phyloP scores from a whole-genome alignment of 2,113 vertebrate species.

The Ibidorhyncha struthersii region DNA sequence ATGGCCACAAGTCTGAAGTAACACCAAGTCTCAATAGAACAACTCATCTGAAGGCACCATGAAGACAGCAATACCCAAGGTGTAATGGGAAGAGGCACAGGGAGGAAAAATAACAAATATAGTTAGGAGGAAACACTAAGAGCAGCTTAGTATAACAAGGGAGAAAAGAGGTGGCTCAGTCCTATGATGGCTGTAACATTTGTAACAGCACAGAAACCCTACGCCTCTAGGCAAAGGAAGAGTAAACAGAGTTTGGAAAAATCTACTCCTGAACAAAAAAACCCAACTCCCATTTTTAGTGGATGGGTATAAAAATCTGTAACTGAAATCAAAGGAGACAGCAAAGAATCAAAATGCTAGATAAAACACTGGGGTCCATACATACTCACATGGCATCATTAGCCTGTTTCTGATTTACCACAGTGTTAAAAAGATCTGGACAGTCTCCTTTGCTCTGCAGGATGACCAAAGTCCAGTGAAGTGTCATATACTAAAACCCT shows the following conservation, averaged over 20 bases:
- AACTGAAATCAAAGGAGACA: background rate
- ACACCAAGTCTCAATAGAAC: background rate
- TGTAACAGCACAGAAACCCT: background rate
- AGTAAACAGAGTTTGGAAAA: background rate
- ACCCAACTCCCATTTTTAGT: background rate
- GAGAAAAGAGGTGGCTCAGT: background rate
- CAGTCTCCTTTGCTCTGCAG: constrained; percentile 5
- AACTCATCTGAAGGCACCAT: background rate
- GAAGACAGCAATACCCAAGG: background rate
- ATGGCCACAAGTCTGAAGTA: background rate
- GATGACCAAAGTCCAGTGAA: background rate
- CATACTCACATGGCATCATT: constrained; percentile 16
- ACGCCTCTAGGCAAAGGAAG: background rate
- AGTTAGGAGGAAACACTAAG: background rate
- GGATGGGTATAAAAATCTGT: background rate
- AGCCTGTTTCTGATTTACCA: constrained; percentile 39
- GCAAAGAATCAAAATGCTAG: background rate
- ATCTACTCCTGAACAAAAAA: background rate
- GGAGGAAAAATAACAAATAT: background rate
- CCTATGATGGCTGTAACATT: background rate
- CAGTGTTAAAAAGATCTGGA: background rate
- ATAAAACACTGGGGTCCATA: background rate
- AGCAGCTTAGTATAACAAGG: background rate
- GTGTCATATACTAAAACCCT: background rate
- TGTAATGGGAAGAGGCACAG: background rate